Evolutionary conservation across 2,797 vertebrate genomes (phyloP).

Genomic region (Microtus obscurus): DNA sequence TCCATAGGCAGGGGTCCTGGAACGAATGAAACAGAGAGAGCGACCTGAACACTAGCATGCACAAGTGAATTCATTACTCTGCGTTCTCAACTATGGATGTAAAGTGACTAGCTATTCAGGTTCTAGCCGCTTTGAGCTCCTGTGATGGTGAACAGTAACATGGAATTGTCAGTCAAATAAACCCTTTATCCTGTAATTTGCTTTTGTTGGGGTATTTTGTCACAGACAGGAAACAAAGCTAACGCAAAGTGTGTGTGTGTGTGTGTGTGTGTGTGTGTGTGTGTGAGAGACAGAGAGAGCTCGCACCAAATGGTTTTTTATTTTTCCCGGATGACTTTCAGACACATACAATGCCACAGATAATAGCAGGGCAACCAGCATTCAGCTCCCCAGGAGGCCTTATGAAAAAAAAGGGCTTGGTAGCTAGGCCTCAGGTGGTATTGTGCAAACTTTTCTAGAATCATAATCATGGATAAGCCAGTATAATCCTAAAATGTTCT

Average conservation of each 20-base stretch:
- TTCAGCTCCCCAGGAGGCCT: accelerated
- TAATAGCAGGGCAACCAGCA: accelerated
- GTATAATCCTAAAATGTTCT: background rate
- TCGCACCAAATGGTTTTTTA: background rate
- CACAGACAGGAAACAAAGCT: background rate
- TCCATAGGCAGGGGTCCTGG: background rate
- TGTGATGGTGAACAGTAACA: too few species aligned
- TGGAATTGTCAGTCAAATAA: background rate
- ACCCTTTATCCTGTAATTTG: background rate
- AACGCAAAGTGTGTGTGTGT: background rate
- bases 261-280: background rate
- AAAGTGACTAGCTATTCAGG: background rate
- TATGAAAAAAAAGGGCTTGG: background rate
- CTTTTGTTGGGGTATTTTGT: background rate
- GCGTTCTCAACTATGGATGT: background rate
- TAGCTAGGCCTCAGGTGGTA: background rate
- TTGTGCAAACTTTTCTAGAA: background rate
- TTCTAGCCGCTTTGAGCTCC: background rate
- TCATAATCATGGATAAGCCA: background rate
- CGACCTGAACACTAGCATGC: background rate
- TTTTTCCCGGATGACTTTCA: background rate
- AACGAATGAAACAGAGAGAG: background rate
- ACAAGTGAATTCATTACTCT: too few species aligned
- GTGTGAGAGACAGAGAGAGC: background rate
- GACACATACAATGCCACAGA: background rate